A percentile compares a stretch with the other conserved stretches of the same genome.
Evolutionary conservation across 2,888 invertebrate genomes (phyloP).

Genomic region (Tetragonula carbonaria): DNA sequence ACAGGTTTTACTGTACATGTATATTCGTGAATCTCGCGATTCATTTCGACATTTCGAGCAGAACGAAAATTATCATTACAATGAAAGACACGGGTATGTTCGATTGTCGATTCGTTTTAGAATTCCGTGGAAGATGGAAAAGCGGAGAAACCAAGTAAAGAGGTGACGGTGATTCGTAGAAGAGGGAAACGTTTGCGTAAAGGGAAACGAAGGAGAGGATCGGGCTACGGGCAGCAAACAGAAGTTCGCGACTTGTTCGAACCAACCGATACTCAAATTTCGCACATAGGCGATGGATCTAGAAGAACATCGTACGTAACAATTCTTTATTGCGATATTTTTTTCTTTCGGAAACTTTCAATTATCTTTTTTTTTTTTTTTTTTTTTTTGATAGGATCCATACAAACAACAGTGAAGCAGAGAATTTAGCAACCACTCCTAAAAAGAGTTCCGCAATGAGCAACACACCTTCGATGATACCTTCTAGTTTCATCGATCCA

Average conservation of each 20-base stretch:
- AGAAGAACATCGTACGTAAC: slow-evolving; percentile 76
- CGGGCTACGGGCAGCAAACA: slow-evolving; percentile 81
- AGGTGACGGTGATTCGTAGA: slow-evolving; percentile 59
- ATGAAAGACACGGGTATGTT: neutral
- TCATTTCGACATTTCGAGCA: no score
- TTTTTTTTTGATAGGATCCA: slow-evolving; percentile 36
- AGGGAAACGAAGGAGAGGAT: slow-evolving; percentile 78
- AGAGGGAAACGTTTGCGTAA: slow-evolving; percentile 79
- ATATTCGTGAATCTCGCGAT: neutral
- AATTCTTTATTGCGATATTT: neutral
- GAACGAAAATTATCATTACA: no score
- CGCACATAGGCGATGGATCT: slow-evolving; percentile 84
- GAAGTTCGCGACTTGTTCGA: slow-evolving; percentile 85
- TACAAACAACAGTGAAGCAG: slow-evolving; percentile 27
- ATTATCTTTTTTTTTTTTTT: no score
- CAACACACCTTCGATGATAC: slow-evolving; percentile 25
- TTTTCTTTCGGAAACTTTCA: neutral
- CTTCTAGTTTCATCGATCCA: slow-evolving; percentile 85
- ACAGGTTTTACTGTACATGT: slow-evolving; percentile 22
- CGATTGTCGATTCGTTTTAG: slow-evolving; percentile 14
- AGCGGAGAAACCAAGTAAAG: slow-evolving; percentile 37
- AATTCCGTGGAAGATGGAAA: slow-evolving; percentile 31
- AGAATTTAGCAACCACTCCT: slow-evolving; percentile 31
- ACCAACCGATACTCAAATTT: slow-evolving; percentile 88
- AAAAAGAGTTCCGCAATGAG: slow-evolving; percentile 36